Conservation (phyloP, 2,113 vertebrate genomes). For the Stercorarius parasiticus region DNA sequence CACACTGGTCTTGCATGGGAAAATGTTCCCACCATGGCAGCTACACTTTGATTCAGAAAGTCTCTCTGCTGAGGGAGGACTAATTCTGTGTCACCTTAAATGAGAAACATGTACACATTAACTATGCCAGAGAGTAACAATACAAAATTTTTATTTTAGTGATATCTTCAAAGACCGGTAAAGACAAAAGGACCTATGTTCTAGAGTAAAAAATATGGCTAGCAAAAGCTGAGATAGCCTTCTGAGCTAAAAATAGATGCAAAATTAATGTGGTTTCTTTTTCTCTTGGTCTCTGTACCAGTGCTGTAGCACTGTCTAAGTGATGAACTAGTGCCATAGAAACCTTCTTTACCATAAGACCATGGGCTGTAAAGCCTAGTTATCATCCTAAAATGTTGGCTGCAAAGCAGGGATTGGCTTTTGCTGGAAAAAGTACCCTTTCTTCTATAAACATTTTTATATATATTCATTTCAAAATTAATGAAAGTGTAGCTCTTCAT, state of each 20-base stretch:
- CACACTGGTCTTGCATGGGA: background rate
- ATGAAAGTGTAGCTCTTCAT: background rate
- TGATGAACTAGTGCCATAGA: background rate
- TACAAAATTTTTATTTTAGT: background rate
- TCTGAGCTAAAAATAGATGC: background rate
- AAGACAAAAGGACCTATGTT: background rate
- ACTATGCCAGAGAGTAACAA: background rate
- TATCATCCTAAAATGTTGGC: background rate
- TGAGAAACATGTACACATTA: background rate
- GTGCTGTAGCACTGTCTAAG: background rate
- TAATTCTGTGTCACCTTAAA: background rate
- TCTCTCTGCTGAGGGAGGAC: background rate
- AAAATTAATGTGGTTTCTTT: background rate
- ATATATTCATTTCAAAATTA: background rate
- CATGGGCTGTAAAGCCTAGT: background rate
- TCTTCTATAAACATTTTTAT: background rate
- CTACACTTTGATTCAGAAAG: background rate
- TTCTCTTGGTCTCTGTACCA: background rate
- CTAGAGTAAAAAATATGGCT: background rate
- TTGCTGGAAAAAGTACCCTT: background rate
- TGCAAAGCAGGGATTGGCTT: background rate
- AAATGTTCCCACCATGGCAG: background rate
- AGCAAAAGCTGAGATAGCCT: background rate
- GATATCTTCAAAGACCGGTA: background rate
- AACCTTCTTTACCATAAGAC: background rate